Conservation (phyloP, 1,140 invertebrate species). For the Tetragonula clypearis region DNA sequence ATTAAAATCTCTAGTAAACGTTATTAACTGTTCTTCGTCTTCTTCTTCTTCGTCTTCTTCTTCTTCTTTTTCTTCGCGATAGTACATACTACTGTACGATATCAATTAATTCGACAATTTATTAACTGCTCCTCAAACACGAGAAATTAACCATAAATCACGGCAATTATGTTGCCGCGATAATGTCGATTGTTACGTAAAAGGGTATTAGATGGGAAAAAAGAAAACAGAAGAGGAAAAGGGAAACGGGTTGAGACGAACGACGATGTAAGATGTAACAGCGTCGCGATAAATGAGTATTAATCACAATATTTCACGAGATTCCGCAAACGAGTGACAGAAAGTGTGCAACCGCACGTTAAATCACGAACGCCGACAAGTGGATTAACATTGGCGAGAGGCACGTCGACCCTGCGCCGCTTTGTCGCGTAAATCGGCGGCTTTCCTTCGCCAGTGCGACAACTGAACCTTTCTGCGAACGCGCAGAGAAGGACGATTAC, state of each 20-base stretch:
- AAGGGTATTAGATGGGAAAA: background rate
- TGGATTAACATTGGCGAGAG: conserved; percentile 53
- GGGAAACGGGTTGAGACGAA: conserved; percentile 25
- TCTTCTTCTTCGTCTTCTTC: background rate
- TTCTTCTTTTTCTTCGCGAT: background rate
- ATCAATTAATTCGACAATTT: conserved; percentile 15
- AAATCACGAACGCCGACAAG: conserved; percentile 55
- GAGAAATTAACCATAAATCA: conserved; percentile 17
- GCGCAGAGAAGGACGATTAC: conserved; percentile 21
- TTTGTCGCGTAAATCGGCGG: conserved; percentile 49
- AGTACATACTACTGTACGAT: background rate
- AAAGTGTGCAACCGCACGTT: conserved; percentile 49
- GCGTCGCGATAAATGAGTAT: conserved; percentile 47
- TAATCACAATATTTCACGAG: conserved; percentile 55
- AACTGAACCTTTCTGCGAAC: conserved; percentile 25
- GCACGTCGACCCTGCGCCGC: conserved; percentile 45
- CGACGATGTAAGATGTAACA: conserved; percentile 49
- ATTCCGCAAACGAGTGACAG: conserved; percentile 38
- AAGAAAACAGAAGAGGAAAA: background rate
- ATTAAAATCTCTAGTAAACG: conserved; percentile 1
- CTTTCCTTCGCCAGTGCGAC: conserved; percentile 29
- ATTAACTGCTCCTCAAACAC: background rate
- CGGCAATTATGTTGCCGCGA: background rate
- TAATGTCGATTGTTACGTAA: conserved; percentile 7
- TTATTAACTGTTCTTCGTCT: background rate